These are phyloP conservation scores for Hymenochirus boettgeri DNA, from an alignment of 2,113 vertebrate species.

Conservation along the genomic window DNA sequence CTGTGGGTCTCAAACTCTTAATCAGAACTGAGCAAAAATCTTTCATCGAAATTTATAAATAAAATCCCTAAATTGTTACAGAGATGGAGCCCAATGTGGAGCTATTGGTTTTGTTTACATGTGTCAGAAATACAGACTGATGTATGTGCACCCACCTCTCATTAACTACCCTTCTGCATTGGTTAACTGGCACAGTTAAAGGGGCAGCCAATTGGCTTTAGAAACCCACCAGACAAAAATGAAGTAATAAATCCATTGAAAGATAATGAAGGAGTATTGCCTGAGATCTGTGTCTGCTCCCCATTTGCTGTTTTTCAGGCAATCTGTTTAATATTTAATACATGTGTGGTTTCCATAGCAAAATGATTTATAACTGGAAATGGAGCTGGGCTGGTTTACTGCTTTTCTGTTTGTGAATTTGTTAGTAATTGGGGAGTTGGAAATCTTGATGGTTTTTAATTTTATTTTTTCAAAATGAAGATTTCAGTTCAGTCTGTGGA, in stretches of 20 bases:
- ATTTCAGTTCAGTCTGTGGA: too few species aligned
- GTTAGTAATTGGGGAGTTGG: too few species aligned
- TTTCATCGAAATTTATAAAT: slow-evolving; percentile 44
- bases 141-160: slow-evolving; percentile 21
- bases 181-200: slow-evolving; percentile 34
- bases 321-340: slow-evolving; percentile 53
- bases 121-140: slow-evolving; percentile 12
- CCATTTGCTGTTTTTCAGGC: slow-evolving; percentile 57
- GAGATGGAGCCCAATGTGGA: neutral
- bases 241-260: slow-evolving; percentile 28
- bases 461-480: too few species aligned
- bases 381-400: slow-evolving; percentile 17
- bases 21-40: too few species aligned
- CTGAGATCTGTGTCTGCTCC: slow-evolving; percentile 55
- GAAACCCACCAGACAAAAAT: slow-evolving; percentile 60
- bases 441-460: too few species aligned
- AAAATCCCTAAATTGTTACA: slow-evolving; percentile 15
- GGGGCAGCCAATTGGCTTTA: slow-evolving; percentile 23
- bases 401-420: slow-evolving; percentile 17
- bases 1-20: too few species aligned
- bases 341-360: slow-evolving; percentile 36
- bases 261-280: slow-evolving; percentile 58
- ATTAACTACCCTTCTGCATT: slow-evolving; percentile 27
- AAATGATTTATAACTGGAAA: slow-evolving; percentile 27
- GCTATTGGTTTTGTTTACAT: slow-evolving; percentile 54